phyloP scores from a whole-genome alignment of 2,113 vertebrate species.

The Paedocypris sp. region DNA sequence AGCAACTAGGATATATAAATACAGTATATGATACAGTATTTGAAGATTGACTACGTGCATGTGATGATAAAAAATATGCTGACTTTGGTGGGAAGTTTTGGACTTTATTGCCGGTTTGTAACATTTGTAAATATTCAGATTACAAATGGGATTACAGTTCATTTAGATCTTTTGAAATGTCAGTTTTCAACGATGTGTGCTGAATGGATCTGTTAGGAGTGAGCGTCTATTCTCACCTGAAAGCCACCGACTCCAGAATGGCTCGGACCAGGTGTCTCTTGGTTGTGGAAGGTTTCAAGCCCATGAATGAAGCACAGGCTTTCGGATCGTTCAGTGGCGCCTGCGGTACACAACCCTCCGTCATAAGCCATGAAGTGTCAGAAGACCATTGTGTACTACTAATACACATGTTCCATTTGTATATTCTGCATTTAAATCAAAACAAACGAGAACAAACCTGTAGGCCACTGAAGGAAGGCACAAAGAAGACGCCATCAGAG shows the following conservation, averaged over 20 bases:
- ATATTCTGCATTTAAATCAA: background rate
- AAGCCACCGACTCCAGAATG: slow-evolving; percentile 85
- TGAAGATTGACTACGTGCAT: too few relatives aligned
- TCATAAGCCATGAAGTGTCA: background rate
- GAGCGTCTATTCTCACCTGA: too few relatives aligned
- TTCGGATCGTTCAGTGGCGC: slow-evolving; percentile 76
- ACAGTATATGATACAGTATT: too few relatives aligned
- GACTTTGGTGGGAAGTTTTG: too few relatives aligned
- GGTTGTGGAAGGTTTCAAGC: slow-evolving; percentile 81
- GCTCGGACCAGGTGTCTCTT: slow-evolving; percentile 85
- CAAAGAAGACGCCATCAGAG: slow-evolving; percentile 87
- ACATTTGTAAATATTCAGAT: too few relatives aligned
- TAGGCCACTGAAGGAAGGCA: slow-evolving; percentile 83
- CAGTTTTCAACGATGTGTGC: too few relatives aligned
- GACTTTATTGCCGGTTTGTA: too few relatives aligned
- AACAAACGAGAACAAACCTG: slow-evolving; percentile 67
- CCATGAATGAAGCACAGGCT: slow-evolving; percentile 83
- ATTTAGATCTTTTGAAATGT: too few relatives aligned
- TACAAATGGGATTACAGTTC: too few relatives aligned
- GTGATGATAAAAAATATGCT: too few relatives aligned
- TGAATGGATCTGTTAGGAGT: too few relatives aligned
- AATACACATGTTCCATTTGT: background rate
- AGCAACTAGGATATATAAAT: too few relatives aligned
- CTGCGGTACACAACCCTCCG: slow-evolving; percentile 56
- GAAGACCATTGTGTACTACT: background rate